Conservation (phyloP, 1,140 invertebrate genomes). For the Camponotus floridanus region DNA sequence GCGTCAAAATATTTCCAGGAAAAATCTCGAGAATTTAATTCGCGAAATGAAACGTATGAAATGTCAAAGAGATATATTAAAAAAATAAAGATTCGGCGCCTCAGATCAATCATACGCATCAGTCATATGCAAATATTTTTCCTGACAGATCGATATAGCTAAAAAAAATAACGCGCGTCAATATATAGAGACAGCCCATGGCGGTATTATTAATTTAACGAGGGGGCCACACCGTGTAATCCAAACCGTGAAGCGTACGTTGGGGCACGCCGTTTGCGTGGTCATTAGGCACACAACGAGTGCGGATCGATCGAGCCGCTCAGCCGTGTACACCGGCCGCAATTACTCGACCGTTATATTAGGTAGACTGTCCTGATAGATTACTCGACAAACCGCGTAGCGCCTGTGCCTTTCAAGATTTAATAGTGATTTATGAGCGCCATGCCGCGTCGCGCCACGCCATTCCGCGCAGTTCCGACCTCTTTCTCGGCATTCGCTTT, state of each 20-base stretch:
- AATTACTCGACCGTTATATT: constrained; percentile 77
- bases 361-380: constrained; percentile 80
- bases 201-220: constrained; percentile 70
- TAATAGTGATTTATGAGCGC: constrained; percentile 83
- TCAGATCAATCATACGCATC: neutral
- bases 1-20: neutral
- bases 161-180: neutral
- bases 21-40: constrained; percentile 3
- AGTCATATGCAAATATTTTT: no score
- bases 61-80: neutral
- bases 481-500: constrained; percentile 26
- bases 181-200: neutral
- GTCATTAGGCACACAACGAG: constrained; percentile 71
- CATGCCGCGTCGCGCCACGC: neutral
- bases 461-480: neutral
- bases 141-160: neutral
- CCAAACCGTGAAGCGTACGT: constrained; percentile 41
- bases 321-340: constrained; percentile 61
- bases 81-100: neutral
- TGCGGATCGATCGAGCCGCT: constrained; percentile 70
- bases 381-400: constrained; percentile 80
- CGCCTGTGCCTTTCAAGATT: constrained; percentile 79
- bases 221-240: neutral
- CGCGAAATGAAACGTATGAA: neutral
- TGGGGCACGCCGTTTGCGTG: constrained; percentile 60